Percentiles rank a stretch among this genome's conserved stretches.
phyloP scores from a whole-genome alignment of 1,140 invertebrate genomes.

The Eumaeus atala region DNA sequence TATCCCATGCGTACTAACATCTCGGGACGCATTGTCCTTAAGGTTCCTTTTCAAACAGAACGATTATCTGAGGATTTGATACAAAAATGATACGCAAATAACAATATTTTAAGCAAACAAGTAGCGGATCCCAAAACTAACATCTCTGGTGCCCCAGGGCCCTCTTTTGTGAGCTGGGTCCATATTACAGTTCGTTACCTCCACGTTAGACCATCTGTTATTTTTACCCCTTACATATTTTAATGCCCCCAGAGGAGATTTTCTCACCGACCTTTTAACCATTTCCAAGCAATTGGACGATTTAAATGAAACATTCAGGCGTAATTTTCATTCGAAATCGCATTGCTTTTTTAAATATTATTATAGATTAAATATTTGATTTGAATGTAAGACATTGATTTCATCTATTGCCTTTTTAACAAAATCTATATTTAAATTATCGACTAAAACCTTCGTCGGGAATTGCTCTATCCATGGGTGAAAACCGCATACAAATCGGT shows the following conservation, averaged over 20 bases:
- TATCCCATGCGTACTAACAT: too few relatives aligned
- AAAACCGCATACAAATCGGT: too few relatives aligned
- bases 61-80: conserved; percentile 57
- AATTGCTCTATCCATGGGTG: too few relatives aligned
- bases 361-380: background rate
- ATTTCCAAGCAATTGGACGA: conserved; percentile 57
- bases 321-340: conserved; percentile 45
- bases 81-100: conserved; percentile 68
- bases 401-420: too few relatives aligned
- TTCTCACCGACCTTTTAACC: conserved; percentile 47
- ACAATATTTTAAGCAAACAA: conserved; percentile 68
- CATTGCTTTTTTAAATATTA: conserved; percentile 20
- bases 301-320: conserved; percentile 61
- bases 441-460: too few relatives aligned
- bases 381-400: background rate
- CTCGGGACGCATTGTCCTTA: conserved; percentile 4
- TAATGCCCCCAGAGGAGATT: conserved; percentile 55
- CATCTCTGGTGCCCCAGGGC: conserved; percentile 47
- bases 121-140: conserved; percentile 62
- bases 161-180: conserved; percentile 51
- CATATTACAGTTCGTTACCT: conserved; percentile 62
- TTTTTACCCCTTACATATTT: conserved; percentile 69
- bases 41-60: conserved; percentile 32
- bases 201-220: conserved; percentile 60
- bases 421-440: too few relatives aligned